Base-by-base conservation (phyloP, 2,797 vertebrate species). In the Lycodopsis pacificus region DNA sequence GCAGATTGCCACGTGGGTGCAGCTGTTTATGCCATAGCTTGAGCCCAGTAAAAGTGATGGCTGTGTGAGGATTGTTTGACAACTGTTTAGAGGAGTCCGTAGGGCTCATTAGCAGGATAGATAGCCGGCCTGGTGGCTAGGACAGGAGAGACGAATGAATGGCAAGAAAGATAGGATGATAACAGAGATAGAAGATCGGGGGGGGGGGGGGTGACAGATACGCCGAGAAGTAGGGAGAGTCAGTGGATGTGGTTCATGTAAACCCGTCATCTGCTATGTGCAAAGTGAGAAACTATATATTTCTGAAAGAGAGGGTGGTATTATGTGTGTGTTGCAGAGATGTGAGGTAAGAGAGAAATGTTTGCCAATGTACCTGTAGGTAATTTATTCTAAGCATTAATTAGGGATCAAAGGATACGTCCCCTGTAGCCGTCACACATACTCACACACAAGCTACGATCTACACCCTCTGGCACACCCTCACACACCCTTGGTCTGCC, bases 71-170 rank as follows among this genome's bases (percentile, higher is more conserved):
- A 96, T 95, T 95, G 95, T 96, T 96, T 97, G 96, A 97, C 96
- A 97, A 96, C 95, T 95, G 95, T 96, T 97, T 96, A 96, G 95
- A 95, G 88, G 91, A 95, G 94, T 95, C 95, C 86, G 88, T 95
- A 95, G 90, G 95, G 95, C 96, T 95, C 94, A 96, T 97, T 97
- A 97, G 89, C 92, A 96, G 96, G 96, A 97, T 95, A 97, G 95
- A 97, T 89, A 93, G 95, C 93, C 90, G 84, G 89, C 89, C 84
- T 94, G 90, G 89, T 95, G 61, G 73, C 84, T 72, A 65, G 80
- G 83, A 89, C 84, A 88, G 83, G 59, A 73, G 76, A 85, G 88
- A 90, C 70, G 19, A 81, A 87, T 88, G 81, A 86, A 91, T 91
- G 89, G 88, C 77, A 85, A 73, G 80, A 89, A 81, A 88, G 92